Base-by-base conservation (phyloP, 35 echinoderm and acorn worm genomes). In the Heliocidaris erythrogramma region DNA sequence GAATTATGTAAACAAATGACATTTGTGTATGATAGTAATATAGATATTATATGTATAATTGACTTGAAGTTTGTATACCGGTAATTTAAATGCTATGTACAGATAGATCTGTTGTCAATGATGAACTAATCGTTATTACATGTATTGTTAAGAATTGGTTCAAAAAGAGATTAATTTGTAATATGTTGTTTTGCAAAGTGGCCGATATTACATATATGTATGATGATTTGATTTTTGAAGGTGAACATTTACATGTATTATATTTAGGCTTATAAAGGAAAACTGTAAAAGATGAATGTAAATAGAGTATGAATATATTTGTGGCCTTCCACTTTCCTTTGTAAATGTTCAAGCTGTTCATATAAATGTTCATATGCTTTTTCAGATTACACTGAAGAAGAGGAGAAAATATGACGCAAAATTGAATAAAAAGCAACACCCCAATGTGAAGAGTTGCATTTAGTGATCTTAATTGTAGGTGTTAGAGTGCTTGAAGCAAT, bases 301-400 rank as follows among this genome's bases (percentile, higher is more conserved):
- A 5, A 78, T 78, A 78, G 27, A 78, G 65, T 78, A 78, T 78
- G 65, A 78, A 78, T 78, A 78, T 78, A 78, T 78, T 78, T 78
- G 65, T 78, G 65, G 65, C 65, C 65, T 78, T 78, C 21, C 21
- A 27, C 65, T 78, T 78, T 78, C 65, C 65, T 78, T 5, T 78
- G 65, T 78, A 78, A 18, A 78, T 78, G 65, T 78, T 78, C 65
- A 78, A 27, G 65, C 65, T 78, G 65, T 78, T 78, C 21, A 78
- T 78, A 78, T 78, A 21, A 78, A 78, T 78, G 65, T 78, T n/a
- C 65, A 27, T 78, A 78, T 78, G 65, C 65, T 78, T 78, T 78
- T 78, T 78, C 65, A 78, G 21, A 56, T 10, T 13, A 13, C 52
- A 13, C 52, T 11, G 52, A n/a, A 18, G 65, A 78, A 7, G 65